A percentile compares a stretch with the other conserved stretches of the same genome.
These are phyloP conservation scores for Mormyrus lacerda DNA, from an alignment of 2,113 vertebrate species.

Conservation along the genomic window DNA sequence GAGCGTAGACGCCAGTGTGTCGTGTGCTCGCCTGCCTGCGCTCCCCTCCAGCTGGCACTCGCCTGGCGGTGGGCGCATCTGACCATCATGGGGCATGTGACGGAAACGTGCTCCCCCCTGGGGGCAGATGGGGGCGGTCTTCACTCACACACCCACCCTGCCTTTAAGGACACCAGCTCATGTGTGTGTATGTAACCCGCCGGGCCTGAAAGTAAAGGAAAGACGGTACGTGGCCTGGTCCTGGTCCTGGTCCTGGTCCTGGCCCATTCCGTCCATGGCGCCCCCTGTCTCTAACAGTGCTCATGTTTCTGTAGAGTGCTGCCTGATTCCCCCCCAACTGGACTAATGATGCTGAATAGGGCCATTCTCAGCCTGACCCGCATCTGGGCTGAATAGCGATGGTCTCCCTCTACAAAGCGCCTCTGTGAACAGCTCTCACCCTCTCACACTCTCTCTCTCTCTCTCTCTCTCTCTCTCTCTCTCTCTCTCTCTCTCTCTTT, in stretches of 20 bases:
- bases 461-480: neutral
- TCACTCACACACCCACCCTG: neutral
- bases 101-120: neutral
- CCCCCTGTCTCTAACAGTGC: neutral
- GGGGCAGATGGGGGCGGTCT: neutral
- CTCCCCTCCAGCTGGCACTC: neutral
- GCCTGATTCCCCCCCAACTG: neutral
- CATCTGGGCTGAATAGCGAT: conserved; percentile 6
- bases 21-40: neutral
- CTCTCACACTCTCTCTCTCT: neutral
- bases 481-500: neutral
- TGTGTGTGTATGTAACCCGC: neutral
- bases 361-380: conserved; percentile 4
- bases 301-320: neutral
- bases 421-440: conserved; percentile 9
- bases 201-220: neutral
- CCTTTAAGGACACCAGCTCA: neutral
- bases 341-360: neutral
- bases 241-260: neutral
- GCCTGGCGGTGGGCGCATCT: neutral
- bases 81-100: neutral
- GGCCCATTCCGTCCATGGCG: neutral
- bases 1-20: neutral
- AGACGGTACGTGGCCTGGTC: neutral
- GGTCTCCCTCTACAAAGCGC: conserved; percentile 2